Percentiles rank a stretch among this genome's conserved stretches.
These are phyloP conservation scores for Leucoraja ocellata DNA, from an alignment of 2,797 vertebrate genomes.

Conservation along the genomic window DNA sequence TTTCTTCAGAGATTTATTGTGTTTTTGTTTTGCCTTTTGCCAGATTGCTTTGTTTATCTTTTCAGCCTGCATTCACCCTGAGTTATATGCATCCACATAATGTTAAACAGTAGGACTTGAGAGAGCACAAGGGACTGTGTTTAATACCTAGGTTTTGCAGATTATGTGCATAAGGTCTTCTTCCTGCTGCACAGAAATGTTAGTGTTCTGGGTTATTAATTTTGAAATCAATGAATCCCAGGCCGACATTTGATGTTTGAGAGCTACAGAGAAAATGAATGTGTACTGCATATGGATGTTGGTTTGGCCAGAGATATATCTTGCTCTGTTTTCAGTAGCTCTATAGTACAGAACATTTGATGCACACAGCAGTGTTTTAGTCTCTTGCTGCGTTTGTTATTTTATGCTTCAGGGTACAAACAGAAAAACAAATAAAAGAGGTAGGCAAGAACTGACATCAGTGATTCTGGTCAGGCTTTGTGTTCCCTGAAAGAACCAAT, in stretches of 20 bases:
- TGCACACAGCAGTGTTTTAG: background rate
- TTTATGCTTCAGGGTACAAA: background rate
- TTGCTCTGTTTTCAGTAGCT: background rate
- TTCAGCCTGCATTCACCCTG: background rate
- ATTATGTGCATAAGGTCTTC: background rate
- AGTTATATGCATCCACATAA: background rate
- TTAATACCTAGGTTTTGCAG: background rate
- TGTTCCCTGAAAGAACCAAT: background rate
- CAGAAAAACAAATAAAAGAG: background rate
- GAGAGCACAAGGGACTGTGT: background rate
- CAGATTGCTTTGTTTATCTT: background rate
- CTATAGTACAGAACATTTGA: background rate
- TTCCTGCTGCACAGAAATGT: background rate
- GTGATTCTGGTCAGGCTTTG: background rate
- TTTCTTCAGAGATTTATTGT: background rate
- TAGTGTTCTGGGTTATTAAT: background rate
- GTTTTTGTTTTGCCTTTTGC: background rate
- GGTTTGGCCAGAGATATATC: background rate
- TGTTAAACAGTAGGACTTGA: background rate
- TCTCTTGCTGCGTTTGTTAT: background rate
- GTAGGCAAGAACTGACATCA: background rate
- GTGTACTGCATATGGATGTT: background rate
- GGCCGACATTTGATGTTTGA: background rate
- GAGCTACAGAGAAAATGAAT: background rate
- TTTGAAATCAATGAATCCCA: slow-evolving; percentile 9